Conservation (phyloP, 2,888 invertebrate genomes). For the Hyposoter didymator region DNA sequence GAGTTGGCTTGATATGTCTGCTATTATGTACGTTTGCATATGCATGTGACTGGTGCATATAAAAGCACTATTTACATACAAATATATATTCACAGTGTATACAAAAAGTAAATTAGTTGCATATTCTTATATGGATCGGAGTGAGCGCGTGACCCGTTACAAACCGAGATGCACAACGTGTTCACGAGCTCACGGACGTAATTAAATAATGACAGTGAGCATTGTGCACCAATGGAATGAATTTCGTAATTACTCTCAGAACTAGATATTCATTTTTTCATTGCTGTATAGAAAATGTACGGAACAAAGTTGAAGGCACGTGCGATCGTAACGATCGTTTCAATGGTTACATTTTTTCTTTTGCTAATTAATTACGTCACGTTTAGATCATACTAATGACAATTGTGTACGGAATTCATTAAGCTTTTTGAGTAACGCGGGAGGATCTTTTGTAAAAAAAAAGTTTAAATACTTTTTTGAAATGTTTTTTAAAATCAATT, state of each 20-base stretch:
- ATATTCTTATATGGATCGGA: slow-evolving; percentile 13
- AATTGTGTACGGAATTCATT: too few relatives aligned
- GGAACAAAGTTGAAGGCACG: not conserved
- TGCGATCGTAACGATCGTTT: not conserved
- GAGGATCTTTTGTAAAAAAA: not conserved
- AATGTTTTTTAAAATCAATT: not conserved
- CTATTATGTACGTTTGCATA: not conserved
- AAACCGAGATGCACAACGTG: slow-evolving; percentile 7
- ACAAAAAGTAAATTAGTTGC: not conserved
- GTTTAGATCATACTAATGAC: not conserved
- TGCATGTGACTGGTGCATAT: not conserved
- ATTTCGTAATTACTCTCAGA: slow-evolving; percentile 39
- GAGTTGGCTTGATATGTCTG: slow-evolving; percentile 43
- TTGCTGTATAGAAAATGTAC: not conserved
- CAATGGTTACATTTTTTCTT: not conserved
- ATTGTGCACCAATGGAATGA: slow-evolving; percentile 34
- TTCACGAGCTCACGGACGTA: slow-evolving; percentile 19
- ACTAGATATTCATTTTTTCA: slow-evolving; percentile 20
- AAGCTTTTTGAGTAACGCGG: too few relatives aligned
- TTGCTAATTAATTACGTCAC: not conserved
- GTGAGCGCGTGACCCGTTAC: slow-evolving; percentile 41
- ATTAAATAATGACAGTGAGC: slow-evolving; percentile 49
- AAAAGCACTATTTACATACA: not conserved
- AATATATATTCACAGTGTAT: not conserved
- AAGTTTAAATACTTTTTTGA: not conserved